Evolutionary conservation across 1,140 invertebrate species (phyloP), one percentile per base, ranked within the genome.

Genomic region (Drosophila ficusphila): DNA sequence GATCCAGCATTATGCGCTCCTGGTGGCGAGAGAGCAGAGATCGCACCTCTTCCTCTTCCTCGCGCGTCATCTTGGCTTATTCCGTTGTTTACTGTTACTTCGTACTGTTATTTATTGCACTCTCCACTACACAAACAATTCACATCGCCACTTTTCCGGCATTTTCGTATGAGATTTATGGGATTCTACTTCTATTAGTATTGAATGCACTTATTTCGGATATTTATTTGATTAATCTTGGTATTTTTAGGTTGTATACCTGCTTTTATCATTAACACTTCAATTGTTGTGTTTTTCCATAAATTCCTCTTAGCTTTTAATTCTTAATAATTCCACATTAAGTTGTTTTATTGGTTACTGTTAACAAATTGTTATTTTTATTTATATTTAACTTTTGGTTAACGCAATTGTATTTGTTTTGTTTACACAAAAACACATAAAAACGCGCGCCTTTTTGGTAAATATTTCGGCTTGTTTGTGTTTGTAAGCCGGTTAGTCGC

Each of bases 11-110:
- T 11, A 91, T 91, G 29, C 90, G 90, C 48, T 89, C 90, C 60
- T 88, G 88, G 52, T 91, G 90, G 7, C 90, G 86, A 42, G 74
- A 77, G 33, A 91, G 73, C 53, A 91, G 48, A 4, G 85, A 83
- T 36, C 90, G 90, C 57, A 91, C 90, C 68, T 91, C 90, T 54
- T 91, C 90, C 54, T 91, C 90, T 67, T 91, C 90, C 71, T 89
- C 90, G 39, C 70, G 90, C 46, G 90, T 82, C 90, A 91, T 90
- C 70, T 72, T 86, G 54, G 47, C 48, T 58, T 41, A 33, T 68
- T 60, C 54, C 29, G 61, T 29, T 67, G 60, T 49, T 21, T 34
- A 39, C 62, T 62, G 61, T 39, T 68, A 14, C 12, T 51, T 49
- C 27, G 38, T 39, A 19, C 60, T 39, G 60, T 42, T 42, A 23